These are phyloP conservation scores for Acheta domesticus DNA, from an alignment of 2,888 invertebrate genomes.

Conservation along the genomic window DNA sequence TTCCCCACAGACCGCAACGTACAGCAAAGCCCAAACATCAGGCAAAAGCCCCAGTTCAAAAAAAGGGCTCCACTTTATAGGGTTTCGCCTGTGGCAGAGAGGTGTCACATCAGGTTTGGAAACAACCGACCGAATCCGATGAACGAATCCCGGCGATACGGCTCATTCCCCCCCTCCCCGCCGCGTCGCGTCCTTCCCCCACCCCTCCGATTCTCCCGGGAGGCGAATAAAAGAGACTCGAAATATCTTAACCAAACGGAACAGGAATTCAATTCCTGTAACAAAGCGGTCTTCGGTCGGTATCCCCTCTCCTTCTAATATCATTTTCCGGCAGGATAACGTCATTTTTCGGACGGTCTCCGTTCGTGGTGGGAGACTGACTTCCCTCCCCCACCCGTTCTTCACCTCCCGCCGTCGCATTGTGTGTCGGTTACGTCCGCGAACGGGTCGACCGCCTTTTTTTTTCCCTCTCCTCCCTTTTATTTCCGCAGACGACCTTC, in stretches of 20 bases:
- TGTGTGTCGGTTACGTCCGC: no score
- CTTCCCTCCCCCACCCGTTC: not conserved
- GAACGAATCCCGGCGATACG: no score
- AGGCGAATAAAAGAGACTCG: not conserved
- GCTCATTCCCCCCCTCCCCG: no score
- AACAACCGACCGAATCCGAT: no score
- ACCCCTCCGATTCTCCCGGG: no score
- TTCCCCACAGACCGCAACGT: no score
- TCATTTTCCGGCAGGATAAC: not conserved
- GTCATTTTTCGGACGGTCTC: not conserved
- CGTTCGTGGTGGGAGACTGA: not conserved
- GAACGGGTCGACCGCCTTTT: not conserved
- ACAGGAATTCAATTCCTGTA: not conserved
- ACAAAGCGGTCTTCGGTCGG: not conserved
- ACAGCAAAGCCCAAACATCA: no score
- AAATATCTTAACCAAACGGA: slow-evolving; percentile 7
- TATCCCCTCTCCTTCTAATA: not conserved
- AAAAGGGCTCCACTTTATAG: no score
- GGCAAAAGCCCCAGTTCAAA: no score
- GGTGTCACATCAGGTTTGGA: no score
- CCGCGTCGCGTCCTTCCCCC: no score
- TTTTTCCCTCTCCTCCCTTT: slow-evolving; percentile 22
- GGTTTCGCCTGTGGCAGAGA: no score
- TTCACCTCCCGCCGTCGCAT: slow-evolving; percentile 19
- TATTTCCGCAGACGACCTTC: slow-evolving; percentile 5